Base-by-base conservation (phyloP, 2,888 invertebrate genomes). In the Dyspetes luteomarginatus region DNA sequence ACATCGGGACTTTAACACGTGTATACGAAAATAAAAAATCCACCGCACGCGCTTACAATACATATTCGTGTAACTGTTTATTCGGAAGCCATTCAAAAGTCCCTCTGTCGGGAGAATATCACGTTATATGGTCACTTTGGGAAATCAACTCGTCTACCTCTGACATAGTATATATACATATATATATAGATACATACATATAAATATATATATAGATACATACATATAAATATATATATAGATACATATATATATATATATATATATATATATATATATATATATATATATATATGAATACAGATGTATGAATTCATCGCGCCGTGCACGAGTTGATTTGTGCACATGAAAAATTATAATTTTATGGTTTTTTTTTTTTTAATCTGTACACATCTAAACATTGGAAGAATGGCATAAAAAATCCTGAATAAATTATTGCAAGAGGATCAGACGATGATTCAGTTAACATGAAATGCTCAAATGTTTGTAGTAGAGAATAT, bases 51-150 rank as follows among this genome's bases (percentile, higher is more conserved):
- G 56, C 60, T 78, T 62, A 55, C 26, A 15, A 30, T 65, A 67
- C 55, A 73, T 67, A 67, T 67, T 60, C 67, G 67, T 73, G 81
- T 85, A 83, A 82, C 84, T 83, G 85, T 86, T 85, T 85, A 87
- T 84, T 84, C 84, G 80, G 86, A 87, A 87, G 86, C 87, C 87
- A n/a, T 85, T 73, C 68, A 74, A 86, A n/a, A 36, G 9, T 5
- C 15, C 68, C 72, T 82, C 83, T 82, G 80, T 81, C 74, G 74
- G 43, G 81, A 81, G 82, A 81, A 85, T 85, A 85, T 83, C 80
- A 79, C 67, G 78, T 85, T 83, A 83, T 84, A 83, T 79, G 82
- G 68, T 68, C 78, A 78, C 73, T 85, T 86, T 82, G 79, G 62
- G 77, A 81, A 84, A 85, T 84, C 82, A 83, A 83, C 82, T 78